Evolutionary conservation across 1,140 invertebrate genomes (phyloP), one percentile per base, ranked within the genome.

Genomic region (Metaphire vulgaris): DNA sequence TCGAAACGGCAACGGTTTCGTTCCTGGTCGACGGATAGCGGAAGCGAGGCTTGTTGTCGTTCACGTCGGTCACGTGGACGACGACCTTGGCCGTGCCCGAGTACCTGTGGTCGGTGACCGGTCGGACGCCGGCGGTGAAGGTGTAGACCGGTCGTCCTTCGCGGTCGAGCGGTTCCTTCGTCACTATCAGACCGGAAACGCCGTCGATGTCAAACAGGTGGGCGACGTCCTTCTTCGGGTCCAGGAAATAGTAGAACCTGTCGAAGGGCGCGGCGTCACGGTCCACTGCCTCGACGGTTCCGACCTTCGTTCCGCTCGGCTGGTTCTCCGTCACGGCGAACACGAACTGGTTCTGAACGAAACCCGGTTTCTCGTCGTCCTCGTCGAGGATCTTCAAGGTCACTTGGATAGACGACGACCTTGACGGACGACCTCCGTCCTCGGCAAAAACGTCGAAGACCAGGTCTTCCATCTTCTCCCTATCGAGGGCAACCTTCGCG

Each of bases 31-130:
- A 56, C 26, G 67, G 74, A 66, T 56, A 76, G 31, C 67, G 32
- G 32, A 78, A 76, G 28, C 71, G 29, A 0, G 77, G 77, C 12
- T 32, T 68, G 41, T 78, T 78, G 33, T 78, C 77, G 71, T 78
- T 78, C n/a, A 71, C 69, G 66, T 78, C 77, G 14, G 33, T 30
- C 15, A 78, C 74, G 32, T 76, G 69, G 16, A 78, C 66, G 2
- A 74, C 26, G 1, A 78, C 66, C 28, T 32, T 67, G 0, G 70
- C 31, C 15, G 67, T 67, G 30, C 28, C 33, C n/a, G 66, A 70
- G 26, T 70, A 68, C 32, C 32, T 71, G 31, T 33, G 33, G 29
- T 64, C 74, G 28, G 31, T 30, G 31, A 32, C 31, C 12, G 73
- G 28, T 16, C 30, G 28, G 16, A 65, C 74, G 6, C 30, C 32